Percentiles rank a stretch among this genome's conserved stretches.
Conservation (phyloP, 2,888 invertebrate genomes). For the Athalia cordata region DNA sequence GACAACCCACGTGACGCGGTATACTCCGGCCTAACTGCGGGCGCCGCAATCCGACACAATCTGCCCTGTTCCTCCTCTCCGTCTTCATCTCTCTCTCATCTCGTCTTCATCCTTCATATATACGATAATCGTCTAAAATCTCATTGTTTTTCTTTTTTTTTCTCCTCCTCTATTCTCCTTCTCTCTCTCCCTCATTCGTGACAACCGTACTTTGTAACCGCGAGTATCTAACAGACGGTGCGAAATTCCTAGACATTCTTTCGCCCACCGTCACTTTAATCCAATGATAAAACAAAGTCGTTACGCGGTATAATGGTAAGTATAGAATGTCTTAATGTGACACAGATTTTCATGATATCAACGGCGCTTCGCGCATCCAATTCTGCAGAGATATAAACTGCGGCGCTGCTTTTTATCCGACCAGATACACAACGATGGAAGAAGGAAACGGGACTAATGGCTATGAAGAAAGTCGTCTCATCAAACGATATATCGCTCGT, state of each 20-base stretch:
- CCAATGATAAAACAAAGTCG: neutral
- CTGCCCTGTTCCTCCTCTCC: constrained; percentile 41
- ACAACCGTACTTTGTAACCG: neutral
- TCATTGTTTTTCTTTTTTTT: too few relatives aligned
- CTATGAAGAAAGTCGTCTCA: too few relatives aligned
- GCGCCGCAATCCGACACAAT: constrained; percentile 44
- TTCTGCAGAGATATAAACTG: too few relatives aligned
- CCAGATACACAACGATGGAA: too few relatives aligned
- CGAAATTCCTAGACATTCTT: constrained; percentile 25
- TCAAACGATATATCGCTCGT: too few relatives aligned
- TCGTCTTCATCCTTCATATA: constrained; percentile 14
- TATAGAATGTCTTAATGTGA: neutral
- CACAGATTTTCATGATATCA: constrained; percentile 9
- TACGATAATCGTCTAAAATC: too few relatives aligned
- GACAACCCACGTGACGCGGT: constrained; percentile 36
- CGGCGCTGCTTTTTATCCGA: too few relatives aligned
- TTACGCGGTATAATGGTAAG: neutral
- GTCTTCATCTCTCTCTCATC: constrained; percentile 46
- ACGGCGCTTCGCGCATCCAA: too few relatives aligned
- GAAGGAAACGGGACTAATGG: too few relatives aligned
- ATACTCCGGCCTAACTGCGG: constrained; percentile 35
- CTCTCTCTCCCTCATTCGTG: too few relatives aligned
- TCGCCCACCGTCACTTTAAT: constrained; percentile 6
- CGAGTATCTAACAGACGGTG: neutral
- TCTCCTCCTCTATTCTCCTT: too few relatives aligned